These are phyloP conservation scores for Stegostoma tigrinum DNA, from an alignment of 2,113 vertebrate genomes.

Conservation along the genomic window DNA sequence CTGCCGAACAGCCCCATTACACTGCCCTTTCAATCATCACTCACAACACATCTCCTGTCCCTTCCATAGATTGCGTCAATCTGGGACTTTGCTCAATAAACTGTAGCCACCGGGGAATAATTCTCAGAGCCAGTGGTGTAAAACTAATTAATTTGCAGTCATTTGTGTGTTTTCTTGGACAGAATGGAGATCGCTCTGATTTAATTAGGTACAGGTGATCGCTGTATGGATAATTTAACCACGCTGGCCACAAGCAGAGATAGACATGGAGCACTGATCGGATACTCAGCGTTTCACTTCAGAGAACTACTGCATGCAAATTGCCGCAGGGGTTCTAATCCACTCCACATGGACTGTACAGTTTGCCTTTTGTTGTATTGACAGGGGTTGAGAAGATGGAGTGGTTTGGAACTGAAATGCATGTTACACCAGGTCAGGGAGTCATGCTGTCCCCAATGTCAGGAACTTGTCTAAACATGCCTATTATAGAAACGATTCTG, in stretches of 20 bases:
- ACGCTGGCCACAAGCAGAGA: slow-evolving; percentile 22
- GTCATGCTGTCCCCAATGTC: neutral
- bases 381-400: slow-evolving; percentile 15
- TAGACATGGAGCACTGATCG: neutral
- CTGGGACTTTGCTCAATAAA: slow-evolving; percentile 18
- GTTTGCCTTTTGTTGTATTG: neutral
- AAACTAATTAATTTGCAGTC: slow-evolving; percentile 32
- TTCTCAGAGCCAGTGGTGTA: neutral
- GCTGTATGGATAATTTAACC: slow-evolving; percentile 9
- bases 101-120: neutral
- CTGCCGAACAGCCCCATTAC: neutral
- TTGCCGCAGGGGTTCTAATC: slow-evolving; percentile 1
- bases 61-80: neutral
- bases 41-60: neutral
- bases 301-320: neutral
- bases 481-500: neutral
- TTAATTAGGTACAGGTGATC: slow-evolving; percentile 30
- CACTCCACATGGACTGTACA: slow-evolving; percentile 8
- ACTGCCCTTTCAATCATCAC: neutral
- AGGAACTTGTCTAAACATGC: neutral
- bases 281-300: neutral
- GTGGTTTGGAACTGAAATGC: neutral
- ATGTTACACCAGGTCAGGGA: slow-evolving; percentile 3
- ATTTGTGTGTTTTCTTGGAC: slow-evolving; percentile 32
- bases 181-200: slow-evolving; percentile 29